These are phyloP conservation scores for Bhutanitis thaidina DNA, from an alignment of 2,888 invertebrate species.

Conservation along the genomic window DNA sequence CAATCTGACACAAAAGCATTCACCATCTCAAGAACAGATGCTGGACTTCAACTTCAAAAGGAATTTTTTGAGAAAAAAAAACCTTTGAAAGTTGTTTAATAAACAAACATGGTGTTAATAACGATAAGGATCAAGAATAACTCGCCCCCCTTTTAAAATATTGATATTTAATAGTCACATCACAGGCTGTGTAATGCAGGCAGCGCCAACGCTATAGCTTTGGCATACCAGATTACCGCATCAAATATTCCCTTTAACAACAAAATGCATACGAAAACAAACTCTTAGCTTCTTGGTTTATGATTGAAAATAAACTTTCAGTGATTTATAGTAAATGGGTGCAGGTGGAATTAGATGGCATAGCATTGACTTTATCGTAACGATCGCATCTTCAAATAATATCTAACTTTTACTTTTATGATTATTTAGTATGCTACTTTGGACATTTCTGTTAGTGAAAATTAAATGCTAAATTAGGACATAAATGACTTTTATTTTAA, in stretches of 20 bases:
- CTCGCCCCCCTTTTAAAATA: slow-evolving; percentile 66
- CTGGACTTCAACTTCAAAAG: slow-evolving; percentile 42
- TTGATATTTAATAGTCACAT: slow-evolving; percentile 73
- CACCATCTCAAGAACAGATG: slow-evolving; percentile 50
- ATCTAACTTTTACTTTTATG: slow-evolving; percentile 76
- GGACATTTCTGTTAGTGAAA: slow-evolving; percentile 35
- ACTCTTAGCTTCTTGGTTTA: slow-evolving; percentile 24
- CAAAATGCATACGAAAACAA: slow-evolving; percentile 25
- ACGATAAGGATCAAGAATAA: slow-evolving; percentile 60
- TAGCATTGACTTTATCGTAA: slow-evolving; percentile 63
- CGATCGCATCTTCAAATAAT: slow-evolving; percentile 69
- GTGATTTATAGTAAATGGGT: slow-evolving; percentile 37
- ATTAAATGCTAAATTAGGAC: no score
- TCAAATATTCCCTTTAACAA: slow-evolving; percentile 59
- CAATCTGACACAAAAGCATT: slow-evolving; percentile 7
- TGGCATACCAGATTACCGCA: slow-evolving; percentile 69
- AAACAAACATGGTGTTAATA: slow-evolving; percentile 77
- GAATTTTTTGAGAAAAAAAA: slow-evolving; percentile 44
- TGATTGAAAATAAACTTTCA: slow-evolving; percentile 26
- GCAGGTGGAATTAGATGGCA: slow-evolving; percentile 68
- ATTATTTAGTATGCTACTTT: slow-evolving; percentile 63
- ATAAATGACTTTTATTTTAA: no score
- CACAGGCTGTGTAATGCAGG: slow-evolving; percentile 67
- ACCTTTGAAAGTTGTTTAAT: slow-evolving; percentile 40
- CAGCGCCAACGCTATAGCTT: slow-evolving; percentile 58